phyloP scores from a whole-genome alignment of 1,140 invertebrate species.

The Asbolus verrucosus region DNA sequence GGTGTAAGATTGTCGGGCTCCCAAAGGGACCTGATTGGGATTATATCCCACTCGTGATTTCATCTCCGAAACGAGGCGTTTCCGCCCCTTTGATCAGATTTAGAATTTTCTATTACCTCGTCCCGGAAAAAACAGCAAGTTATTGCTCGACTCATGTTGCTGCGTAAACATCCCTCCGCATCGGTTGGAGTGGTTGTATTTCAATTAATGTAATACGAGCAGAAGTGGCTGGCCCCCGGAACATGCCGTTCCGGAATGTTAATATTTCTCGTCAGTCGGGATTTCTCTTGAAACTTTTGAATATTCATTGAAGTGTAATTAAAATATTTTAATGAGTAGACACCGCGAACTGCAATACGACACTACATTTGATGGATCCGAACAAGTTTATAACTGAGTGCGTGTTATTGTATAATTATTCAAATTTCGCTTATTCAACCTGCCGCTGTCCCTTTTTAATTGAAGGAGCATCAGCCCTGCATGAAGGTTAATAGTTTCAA shows the following conservation, averaged over 20 bases:
- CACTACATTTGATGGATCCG: constrained; percentile 43
- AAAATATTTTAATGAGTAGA: constrained; percentile 61
- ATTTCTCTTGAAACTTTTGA: constrained; percentile 52
- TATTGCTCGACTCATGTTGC: constrained; percentile 23
- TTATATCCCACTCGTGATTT: constrained; percentile 39
- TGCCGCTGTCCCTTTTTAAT: constrained; percentile 28
- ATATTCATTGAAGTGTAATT: constrained; percentile 60
- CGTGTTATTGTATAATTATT: constrained; percentile 61
- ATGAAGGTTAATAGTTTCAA: constrained; percentile 18
- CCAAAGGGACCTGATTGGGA: constrained; percentile 46
- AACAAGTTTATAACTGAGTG: constrained; percentile 57
- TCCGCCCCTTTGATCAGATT: constrained; percentile 2
- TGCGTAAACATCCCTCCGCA: constrained; percentile 2
- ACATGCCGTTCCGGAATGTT: constrained; percentile 10
- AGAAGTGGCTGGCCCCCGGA: constrained; percentile 5
- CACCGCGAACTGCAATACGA: constrained; percentile 52
- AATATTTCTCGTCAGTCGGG: constrained; percentile 41
- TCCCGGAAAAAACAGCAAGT: neutral
- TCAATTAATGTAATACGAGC: constrained; percentile 35
- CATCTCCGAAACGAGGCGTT: no score
- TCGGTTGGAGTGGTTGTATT: constrained; percentile 27
- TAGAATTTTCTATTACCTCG: constrained; percentile 20
- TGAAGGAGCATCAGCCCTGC: neutral
- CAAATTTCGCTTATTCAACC: constrained; percentile 53
- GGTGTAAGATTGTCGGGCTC: constrained; percentile 49